Conservation (phyloP, 2,888 invertebrate genomes). For the Euclidia mi region DNA sequence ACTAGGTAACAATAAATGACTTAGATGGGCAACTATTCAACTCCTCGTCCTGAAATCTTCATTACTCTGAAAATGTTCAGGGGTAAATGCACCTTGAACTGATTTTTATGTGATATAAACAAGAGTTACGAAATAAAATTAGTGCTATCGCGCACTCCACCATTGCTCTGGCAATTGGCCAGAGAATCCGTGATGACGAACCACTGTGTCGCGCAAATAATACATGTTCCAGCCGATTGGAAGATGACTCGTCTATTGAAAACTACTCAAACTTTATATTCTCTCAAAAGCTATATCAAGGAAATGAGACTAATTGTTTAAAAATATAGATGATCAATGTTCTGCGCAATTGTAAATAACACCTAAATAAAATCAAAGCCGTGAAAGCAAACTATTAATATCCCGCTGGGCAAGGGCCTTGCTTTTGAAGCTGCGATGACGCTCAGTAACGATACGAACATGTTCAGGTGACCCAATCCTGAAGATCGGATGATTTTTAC, state of each 20-base stretch:
- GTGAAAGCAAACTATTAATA: constrained; percentile 49
- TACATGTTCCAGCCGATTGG: constrained; percentile 61
- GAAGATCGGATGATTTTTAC: neutral
- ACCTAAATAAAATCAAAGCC: constrained; percentile 20
- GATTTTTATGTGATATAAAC: constrained; percentile 81
- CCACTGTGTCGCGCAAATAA: constrained; percentile 73
- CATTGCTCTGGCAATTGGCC: constrained; percentile 73
- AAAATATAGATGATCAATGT: neutral
- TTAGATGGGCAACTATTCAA: neutral
- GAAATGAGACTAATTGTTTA: no score
- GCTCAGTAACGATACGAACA: neutral
- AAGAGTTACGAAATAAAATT: constrained; percentile 83
- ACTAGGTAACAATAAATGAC: neutral
- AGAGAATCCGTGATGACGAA: constrained; percentile 75
- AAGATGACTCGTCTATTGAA: constrained; percentile 24
- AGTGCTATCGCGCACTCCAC: constrained; percentile 69
- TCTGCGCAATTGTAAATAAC: constrained; percentile 7
- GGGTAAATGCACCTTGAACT: constrained; percentile 71
- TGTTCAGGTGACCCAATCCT: constrained; percentile 3
- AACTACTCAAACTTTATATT: neutral
- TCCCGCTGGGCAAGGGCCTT: constrained; percentile 41
- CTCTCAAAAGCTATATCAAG: neutral
- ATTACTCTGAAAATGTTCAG: constrained; percentile 6
- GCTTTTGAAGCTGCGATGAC: constrained; percentile 11
- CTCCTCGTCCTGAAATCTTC: neutral